Base-by-base conservation (phyloP, 35 echinoderm and acorn worm genomes). In the Hemicentrotus pulcherrimus region DNA sequence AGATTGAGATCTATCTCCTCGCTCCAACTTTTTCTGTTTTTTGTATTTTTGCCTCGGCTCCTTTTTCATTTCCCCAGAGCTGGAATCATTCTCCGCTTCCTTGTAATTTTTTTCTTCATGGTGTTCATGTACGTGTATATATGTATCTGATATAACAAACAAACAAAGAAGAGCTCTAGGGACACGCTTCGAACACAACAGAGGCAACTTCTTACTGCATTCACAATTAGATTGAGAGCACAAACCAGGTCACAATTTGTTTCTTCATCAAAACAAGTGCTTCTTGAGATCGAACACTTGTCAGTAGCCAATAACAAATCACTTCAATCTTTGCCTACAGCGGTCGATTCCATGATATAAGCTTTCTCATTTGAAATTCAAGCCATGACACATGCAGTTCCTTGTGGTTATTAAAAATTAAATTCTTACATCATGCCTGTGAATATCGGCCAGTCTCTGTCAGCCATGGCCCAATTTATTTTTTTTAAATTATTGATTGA, bases 351-450 rank as follows among this genome's bases (percentile, higher is more conserved):
- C 3, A 32, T 94, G n/a, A n/a, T 32, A 6, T 58, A 32, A 48
- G 30, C 22, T 94, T 46, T 46, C 22, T 92, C 14, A 94, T 45
- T 94, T 94, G 31, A 31, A 86, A 78, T 78, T 78, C 65, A 96
- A 94, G 46, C 30, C 61, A 86, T 86, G 94, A 96, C 6, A 9
- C 61, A 96, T 78, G 2, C 3, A 78, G 0, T 28, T 78, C 28
- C 28, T 22, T 8, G 4, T 28, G 65, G 6, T 71, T 12, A 78
- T 78, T 78, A 78, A 78, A 78, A 78, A 78, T 78, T 78, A n/a
- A 55, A 78, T 5, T 28, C 18, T 59, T 16, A 59, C 52, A 41
- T 59, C 52, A 59, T 59, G 52, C 52, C 52, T 59, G 52, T 59
- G 52, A 59, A 59, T 11, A 11, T 59, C 52, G 11, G 52, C 19